Evolutionary conservation across 2,113 vertebrate genomes (phyloP).

Genomic region (Podilymbus podiceps): DNA sequence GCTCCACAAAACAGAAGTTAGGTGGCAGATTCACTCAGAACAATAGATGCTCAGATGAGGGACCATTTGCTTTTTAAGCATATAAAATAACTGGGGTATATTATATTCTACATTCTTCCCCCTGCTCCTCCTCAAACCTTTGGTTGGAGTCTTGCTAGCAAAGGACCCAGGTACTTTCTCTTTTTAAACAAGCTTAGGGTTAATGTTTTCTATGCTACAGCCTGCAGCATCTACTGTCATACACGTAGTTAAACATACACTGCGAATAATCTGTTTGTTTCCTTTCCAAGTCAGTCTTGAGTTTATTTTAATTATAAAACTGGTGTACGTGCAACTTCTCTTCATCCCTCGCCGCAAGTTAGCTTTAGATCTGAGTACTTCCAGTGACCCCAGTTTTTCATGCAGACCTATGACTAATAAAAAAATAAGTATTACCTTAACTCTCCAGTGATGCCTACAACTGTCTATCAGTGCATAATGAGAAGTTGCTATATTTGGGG

Average conservation of each 20-base stretch:
- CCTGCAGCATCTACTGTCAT: neutral
- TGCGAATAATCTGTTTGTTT: neutral
- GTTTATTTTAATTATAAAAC: neutral
- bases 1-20: neutral
- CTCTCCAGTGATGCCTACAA: neutral
- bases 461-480: neutral
- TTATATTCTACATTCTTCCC: neutral
- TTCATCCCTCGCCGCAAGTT: neutral
- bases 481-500: neutral
- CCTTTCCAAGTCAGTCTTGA: neutral
- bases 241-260: neutral
- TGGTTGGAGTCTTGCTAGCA: neutral
- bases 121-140: neutral
- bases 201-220: neutral
- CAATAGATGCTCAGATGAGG: neutral
- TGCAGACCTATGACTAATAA: neutral
- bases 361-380: neutral
- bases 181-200: neutral
- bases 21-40: neutral
- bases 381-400: neutral
- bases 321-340: neutral
- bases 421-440: neutral
- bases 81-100: neutral
- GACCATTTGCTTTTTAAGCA: neutral
- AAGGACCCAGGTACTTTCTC: neutral